phyloP scores from a whole-genome alignment of 2,113 vertebrate genomes.

The Gymnarchus niloticus region DNA sequence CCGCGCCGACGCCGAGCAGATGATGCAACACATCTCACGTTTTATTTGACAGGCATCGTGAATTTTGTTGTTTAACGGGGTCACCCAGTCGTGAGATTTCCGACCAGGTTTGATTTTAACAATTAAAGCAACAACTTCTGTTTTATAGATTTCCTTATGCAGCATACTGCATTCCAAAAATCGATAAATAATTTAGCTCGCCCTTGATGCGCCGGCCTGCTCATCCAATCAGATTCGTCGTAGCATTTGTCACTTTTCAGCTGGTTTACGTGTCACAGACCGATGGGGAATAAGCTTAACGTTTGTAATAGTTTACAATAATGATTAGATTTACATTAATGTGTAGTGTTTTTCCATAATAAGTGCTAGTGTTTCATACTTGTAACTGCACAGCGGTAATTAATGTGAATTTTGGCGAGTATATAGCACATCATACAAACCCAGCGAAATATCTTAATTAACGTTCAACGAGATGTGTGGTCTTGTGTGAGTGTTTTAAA shows the following conservation, averaged over 20 bases:
- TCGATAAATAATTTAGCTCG: neutral
- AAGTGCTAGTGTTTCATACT: neutral
- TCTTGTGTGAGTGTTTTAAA: neutral
- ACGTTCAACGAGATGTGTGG: neutral
- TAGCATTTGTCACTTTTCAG: neutral
- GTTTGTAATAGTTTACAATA: neutral
- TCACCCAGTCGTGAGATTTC: neutral
- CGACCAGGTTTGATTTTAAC: neutral
- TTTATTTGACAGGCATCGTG: neutral
- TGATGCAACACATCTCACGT: slow-evolving; percentile 10
- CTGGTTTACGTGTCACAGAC: neutral
- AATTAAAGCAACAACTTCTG: neutral
- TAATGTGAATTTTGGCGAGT: neutral
- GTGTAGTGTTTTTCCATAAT: neutral
- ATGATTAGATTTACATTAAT: neutral
- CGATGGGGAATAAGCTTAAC: neutral
- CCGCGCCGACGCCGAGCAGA: neutral
- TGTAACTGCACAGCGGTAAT: neutral
- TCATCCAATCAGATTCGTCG: slow-evolving; percentile 15
- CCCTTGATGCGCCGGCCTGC: neutral
- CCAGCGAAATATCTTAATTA: too few species aligned
- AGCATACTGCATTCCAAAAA: neutral
- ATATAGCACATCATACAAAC: neutral
- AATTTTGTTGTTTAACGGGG: neutral
- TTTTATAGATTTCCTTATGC: neutral